phyloP scores from a whole-genome alignment of 64 coral and sea anemone species.

The Cladopsammia gracilis region DNA sequence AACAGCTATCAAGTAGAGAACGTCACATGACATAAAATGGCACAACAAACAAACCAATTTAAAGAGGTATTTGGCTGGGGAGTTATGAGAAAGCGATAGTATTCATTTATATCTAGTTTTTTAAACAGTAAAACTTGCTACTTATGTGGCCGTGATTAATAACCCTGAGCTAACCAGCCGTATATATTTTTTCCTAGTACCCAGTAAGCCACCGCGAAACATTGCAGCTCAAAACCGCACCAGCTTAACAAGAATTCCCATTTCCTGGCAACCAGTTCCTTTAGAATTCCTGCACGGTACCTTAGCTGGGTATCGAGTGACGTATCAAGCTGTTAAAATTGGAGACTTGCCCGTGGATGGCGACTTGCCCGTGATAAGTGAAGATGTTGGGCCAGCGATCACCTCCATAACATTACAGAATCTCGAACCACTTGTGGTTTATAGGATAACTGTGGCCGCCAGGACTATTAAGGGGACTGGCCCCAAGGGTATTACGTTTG shows the following conservation, averaged over 20 bases:
- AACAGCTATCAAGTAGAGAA: no score
- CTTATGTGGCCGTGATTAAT: no score
- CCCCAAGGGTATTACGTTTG: constrained; percentile 43
- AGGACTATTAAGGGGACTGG: constrained; percentile 37
- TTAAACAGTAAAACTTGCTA: no score
- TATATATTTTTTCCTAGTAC: constrained; percentile 1
- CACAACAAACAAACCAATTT: no score
- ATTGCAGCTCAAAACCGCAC: constrained; percentile 44
- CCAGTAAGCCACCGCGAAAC: constrained; percentile 39
- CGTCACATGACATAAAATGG: no score
- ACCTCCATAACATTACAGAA: constrained; percentile 3
- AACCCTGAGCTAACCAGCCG: no score
- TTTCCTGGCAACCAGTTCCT: constrained; percentile 53
- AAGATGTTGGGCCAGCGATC: background rate
- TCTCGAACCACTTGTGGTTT: constrained; percentile 38
- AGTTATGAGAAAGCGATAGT: no score
- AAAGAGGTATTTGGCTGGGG: no score
- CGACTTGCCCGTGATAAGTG: constrained; percentile 1
- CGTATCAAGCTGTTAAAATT: background rate
- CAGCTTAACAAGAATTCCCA: constrained; percentile 29
- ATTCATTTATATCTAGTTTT: no score
- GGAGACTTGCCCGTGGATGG: constrained; percentile 39
- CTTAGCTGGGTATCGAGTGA: constrained; percentile 24
- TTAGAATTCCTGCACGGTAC: constrained; percentile 31
- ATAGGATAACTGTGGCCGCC: constrained; percentile 49